Conservation (phyloP, 1,140 invertebrate genomes). For the Tetragonula clypearis region DNA sequence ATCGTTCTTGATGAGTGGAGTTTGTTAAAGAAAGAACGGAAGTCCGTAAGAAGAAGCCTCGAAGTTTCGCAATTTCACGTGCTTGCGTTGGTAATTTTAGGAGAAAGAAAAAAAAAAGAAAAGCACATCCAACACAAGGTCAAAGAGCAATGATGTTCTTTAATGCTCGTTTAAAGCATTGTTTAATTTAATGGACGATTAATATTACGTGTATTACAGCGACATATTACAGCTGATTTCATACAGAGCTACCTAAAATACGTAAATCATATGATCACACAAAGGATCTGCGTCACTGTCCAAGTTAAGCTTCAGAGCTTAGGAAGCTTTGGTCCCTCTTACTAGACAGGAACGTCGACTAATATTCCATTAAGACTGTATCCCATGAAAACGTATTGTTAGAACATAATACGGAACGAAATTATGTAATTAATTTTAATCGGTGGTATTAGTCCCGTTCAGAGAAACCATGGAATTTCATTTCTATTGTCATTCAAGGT, state of each 20-base stretch:
- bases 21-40: neutral
- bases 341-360: neutral
- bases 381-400: neutral
- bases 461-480: neutral
- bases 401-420: neutral
- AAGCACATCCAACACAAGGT: too few species aligned
- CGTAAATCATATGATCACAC: neutral
- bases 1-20: neutral
- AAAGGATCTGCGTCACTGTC: slow-evolving; percentile 16
- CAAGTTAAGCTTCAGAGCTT: slow-evolving; percentile 6
- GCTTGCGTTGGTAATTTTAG: too few species aligned
- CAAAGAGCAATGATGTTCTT: neutral
- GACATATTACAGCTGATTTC: neutral
- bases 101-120: too few species aligned
- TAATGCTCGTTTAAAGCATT: neutral
- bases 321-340: slow-evolving; percentile 1
- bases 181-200: neutral
- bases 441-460: neutral
- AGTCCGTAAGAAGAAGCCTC: too few species aligned
- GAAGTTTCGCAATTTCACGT: too few species aligned
- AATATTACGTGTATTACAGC: neutral
- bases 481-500: too few species aligned
- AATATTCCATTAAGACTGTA: neutral
- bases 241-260: neutral
- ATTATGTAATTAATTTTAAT: neutral